Evolutionary conservation across 2,888 invertebrate genomes (phyloP).

Genomic region (Heterodera filipjevi): DNA sequence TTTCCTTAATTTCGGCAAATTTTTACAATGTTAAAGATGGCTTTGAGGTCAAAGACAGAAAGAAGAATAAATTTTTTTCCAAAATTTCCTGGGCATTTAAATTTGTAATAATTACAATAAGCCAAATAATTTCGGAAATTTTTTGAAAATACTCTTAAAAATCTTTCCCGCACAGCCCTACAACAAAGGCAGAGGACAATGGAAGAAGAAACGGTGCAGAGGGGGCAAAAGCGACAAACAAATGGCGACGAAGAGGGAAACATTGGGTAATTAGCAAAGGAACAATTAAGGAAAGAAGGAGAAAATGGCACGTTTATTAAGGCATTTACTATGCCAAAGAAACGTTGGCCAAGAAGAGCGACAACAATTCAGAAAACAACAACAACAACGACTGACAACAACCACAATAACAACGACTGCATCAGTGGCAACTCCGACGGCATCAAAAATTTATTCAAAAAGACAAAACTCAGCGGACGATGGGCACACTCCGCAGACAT

Average conservation of each 20-base stretch:
- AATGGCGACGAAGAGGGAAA: background rate
- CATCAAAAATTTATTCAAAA: background rate
- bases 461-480: background rate
- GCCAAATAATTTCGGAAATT: too few relatives aligned
- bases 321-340: background rate
- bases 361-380: background rate
- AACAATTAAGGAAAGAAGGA: background rate
- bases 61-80: too few relatives aligned
- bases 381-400: conserved; percentile 6
- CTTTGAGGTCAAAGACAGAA: too few relatives aligned
- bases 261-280: too few relatives aligned
- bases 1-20: too few relatives aligned
- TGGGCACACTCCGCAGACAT: background rate
- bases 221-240: background rate
- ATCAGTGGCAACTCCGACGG: background rate
- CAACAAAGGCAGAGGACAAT: background rate
- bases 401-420: background rate
- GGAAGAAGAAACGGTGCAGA: background rate
- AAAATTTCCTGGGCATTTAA: too few relatives aligned
- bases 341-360: background rate
- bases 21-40: too few relatives aligned
- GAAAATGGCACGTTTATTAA: background rate
- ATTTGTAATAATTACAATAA: too few relatives aligned
- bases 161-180: too few relatives aligned
- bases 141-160: too few relatives aligned